Evolutionary conservation across 2,113 vertebrate genomes (phyloP).

Genomic region (Chlamydotis undulata): DNA sequence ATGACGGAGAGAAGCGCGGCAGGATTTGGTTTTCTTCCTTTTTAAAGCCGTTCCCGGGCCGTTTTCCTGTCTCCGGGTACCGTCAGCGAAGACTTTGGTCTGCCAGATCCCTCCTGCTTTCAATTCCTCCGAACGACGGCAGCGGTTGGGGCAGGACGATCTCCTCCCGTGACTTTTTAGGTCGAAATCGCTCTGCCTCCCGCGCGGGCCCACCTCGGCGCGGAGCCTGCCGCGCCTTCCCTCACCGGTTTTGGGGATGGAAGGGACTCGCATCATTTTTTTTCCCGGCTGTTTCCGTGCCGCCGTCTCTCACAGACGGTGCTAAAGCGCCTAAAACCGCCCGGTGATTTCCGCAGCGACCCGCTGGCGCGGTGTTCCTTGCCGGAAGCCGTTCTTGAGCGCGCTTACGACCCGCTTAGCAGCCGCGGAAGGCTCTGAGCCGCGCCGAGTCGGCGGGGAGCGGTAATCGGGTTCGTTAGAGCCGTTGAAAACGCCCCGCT

Average conservation of each 20-base stretch:
- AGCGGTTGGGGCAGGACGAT: neutral
- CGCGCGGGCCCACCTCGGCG: rapidly evolving
- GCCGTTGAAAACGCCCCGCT: neutral
- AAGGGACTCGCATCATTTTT: neutral
- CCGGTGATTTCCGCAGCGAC: neutral
- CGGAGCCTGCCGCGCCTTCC: neutral
- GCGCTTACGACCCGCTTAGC: neutral
- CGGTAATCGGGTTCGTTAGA: neutral
- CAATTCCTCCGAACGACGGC: neutral
- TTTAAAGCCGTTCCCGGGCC: neutral
- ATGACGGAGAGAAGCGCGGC: rapidly evolving
- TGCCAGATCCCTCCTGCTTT: neutral
- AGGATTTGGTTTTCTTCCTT: neutral
- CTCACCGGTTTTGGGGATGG: neutral
- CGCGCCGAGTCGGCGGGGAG: neutral
- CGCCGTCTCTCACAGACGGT: neutral
- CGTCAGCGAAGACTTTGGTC: neutral
- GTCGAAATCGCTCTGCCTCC: neutral
- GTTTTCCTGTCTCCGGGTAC: rapidly evolving
- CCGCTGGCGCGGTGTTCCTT: neutral
- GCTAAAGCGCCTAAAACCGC: neutral
- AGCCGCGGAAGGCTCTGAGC: neutral
- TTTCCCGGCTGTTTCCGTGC: neutral
- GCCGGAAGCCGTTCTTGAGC: neutral
- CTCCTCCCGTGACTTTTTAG: neutral